Base-by-base conservation (phyloP, 2,113 vertebrate genomes). In the Hymenochirus boettgeri region DNA sequence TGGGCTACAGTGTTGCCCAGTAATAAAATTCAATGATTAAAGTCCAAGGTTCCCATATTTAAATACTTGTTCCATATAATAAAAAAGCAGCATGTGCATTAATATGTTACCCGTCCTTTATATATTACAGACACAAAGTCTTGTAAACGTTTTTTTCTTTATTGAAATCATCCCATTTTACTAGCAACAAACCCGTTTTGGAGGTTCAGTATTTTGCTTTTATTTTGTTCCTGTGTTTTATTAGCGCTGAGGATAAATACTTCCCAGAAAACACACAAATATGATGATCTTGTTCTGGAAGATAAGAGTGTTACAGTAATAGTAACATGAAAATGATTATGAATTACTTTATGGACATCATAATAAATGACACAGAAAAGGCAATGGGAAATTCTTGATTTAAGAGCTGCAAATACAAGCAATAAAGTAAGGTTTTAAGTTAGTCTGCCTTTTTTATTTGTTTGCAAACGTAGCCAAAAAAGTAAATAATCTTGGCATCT, bases 21-120 rank as follows among this genome's bases (percentile, higher is more conserved):
- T 48, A 25, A 25, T 12, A 50, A 11, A 25, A 33, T 51, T 39
- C 39, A 37, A 66, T 51, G 37, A 57, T 57, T 57, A 57, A 51
- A 58, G 46, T 47, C 27, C 33, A 55, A 56, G 33, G 31, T 58
- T n/a, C n/a, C n/a, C n/a, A n/a, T n/a, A n/a, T n/a, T n/a, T n/a
- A n/a, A n/a, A n/a, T n/a, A n/a, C n/a, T n/a, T n/a, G n/a, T n/a
- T n/a, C n/a, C n/a, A n/a, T n/a, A n/a, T n/a, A n/a, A n/a, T n/a
- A n/a, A 42, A 27, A 57, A 13, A 23, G 35, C 46, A 67, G 42
- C 48, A 52, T 35, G 33, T 24, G 25, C 63, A 66, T 58, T 66
- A 66, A 66, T 58, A 66, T 50, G 46, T 58, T 66, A 57, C 57
- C 50, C 56, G 59, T 67, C 56, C 48, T 59, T 59, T 67, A 46